phyloP scores from a whole-genome alignment of 2,113 vertebrate species.

The Anser cygnoides region DNA sequence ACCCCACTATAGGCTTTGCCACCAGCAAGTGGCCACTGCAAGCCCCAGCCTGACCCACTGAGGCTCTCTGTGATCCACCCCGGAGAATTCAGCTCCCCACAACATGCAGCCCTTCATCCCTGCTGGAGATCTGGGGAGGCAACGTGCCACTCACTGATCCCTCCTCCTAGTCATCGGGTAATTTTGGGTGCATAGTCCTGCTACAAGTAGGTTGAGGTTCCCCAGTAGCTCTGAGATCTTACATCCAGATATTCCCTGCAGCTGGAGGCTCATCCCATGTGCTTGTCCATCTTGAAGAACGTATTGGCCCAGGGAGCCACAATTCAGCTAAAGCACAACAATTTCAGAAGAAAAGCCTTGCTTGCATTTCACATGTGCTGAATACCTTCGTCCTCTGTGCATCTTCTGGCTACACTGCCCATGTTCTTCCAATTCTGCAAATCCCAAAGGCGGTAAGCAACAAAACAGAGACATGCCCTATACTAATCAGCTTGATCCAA shows the following conservation, averaged over 20 bases:
- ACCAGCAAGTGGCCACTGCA: neutral
- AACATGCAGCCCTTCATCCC: neutral
- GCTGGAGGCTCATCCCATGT: neutral
- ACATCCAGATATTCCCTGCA: neutral
- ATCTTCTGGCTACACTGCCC: neutral
- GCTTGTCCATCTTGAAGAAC: neutral
- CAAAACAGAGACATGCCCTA: neutral
- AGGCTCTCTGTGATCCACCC: neutral
- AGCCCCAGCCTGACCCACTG: neutral
- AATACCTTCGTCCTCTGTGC: neutral
- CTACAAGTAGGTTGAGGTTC: neutral
- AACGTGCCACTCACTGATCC: neutral
- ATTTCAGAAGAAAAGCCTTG: neutral
- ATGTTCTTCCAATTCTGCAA: neutral
- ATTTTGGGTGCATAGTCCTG: neutral
- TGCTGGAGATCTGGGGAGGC: neutral
- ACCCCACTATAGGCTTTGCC: neutral
- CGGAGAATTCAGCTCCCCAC: neutral
- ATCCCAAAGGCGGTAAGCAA: neutral
- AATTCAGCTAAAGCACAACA: neutral
- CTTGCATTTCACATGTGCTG: neutral
- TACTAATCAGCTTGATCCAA: neutral
- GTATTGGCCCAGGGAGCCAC: neutral
- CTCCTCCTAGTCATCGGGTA: neutral
- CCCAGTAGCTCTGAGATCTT: neutral